Base-by-base conservation (phyloP, 2,888 invertebrate genomes). In the Minunthozetes semirufus region DNA sequence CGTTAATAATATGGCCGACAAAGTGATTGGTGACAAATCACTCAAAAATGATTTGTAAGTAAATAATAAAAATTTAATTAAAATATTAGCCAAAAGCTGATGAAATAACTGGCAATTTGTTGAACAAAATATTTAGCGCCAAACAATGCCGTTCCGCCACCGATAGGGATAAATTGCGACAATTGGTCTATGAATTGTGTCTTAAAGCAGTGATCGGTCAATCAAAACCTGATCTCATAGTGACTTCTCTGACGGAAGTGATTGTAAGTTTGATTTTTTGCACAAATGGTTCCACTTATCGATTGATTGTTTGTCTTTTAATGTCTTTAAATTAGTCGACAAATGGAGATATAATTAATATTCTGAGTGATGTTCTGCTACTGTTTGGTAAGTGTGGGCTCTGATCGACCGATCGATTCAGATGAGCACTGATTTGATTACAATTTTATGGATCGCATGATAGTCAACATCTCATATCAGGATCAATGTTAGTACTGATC, bases 351-450 rank as follows among this genome's bases (percentile, higher is more conserved):
- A 86, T 94, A 80, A 89, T 92, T 76, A 92, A 92, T 42, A 87
- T 92, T 75, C 86, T 94, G 77, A 86, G 93, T 81, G 95, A 95
- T 84, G 88, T 93, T 76, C 87, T 93, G 77, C 90, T 91, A 81
- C 87, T 93, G 75, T 86, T 92, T 77, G 94, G 81, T 82, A 81
- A 78, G 80, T 77, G 71, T 48, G 53, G 75, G 50, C 70, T 75
- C 72, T 66, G 19, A 66, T 38, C 59, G 42, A 42, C 42, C 42
- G n/a, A 22, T 19, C 53, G 22, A 53, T 22, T 61, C 15, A 25
- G 29, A 61, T 61, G 61, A 68, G 22, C 50, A 50, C 13, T 11
- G 13, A 56, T 59, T 17, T 29, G 15, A 59, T 59, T 59, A 27
- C 19, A 13, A 59, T 27, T 59, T 8, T 17, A 29, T 59, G 29